Conservation (phyloP, 2,888 invertebrate species). For the Aethes cnicana region DNA sequence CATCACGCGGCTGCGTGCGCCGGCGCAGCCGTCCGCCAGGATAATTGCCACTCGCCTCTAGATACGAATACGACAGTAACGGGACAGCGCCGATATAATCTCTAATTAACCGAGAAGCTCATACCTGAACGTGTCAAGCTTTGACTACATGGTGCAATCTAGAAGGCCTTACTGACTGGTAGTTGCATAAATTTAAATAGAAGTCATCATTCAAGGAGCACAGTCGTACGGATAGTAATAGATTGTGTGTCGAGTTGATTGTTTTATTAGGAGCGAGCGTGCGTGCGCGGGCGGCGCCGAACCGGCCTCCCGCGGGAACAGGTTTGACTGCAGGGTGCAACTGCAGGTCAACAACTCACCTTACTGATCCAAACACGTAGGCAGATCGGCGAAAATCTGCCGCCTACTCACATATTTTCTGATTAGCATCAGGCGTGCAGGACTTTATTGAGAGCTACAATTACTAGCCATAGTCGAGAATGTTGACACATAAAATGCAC, state of each 20-base stretch:
- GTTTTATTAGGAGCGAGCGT: constrained; percentile 47
- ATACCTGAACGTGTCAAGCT: constrained; percentile 52
- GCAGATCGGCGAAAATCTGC: constrained; percentile 65
- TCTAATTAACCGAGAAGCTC: constrained; percentile 54
- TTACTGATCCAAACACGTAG: constrained; percentile 68
- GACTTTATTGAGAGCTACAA: constrained; percentile 25
- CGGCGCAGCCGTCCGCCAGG: constrained; percentile 55
- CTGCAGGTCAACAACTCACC: constrained; percentile 71
- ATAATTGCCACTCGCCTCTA: constrained; percentile 58
- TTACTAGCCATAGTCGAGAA: constrained; percentile 3
- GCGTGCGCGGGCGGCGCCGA: constrained; percentile 39
- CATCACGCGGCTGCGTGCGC: constrained; percentile 69
- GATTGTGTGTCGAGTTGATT: constrained; percentile 51
- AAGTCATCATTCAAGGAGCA: too few relatives aligned
- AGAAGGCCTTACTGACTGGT: too few relatives aligned
- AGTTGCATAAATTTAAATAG: too few relatives aligned
- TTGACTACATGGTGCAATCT: constrained; percentile 42
- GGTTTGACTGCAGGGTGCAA: constrained; percentile 69
- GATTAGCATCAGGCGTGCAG: constrained; percentile 48
- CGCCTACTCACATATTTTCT: constrained; percentile 59
- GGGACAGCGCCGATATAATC: constrained; percentile 63
- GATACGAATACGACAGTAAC: constrained; percentile 62
- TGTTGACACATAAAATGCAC: background rate
- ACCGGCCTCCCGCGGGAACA: constrained; percentile 54
- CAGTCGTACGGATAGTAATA: too few relatives aligned